Percentiles rank a stretch among this genome's conserved stretches.
Conservation (phyloP, 2,797 vertebrate species). For the Sardinella longiceps region DNA sequence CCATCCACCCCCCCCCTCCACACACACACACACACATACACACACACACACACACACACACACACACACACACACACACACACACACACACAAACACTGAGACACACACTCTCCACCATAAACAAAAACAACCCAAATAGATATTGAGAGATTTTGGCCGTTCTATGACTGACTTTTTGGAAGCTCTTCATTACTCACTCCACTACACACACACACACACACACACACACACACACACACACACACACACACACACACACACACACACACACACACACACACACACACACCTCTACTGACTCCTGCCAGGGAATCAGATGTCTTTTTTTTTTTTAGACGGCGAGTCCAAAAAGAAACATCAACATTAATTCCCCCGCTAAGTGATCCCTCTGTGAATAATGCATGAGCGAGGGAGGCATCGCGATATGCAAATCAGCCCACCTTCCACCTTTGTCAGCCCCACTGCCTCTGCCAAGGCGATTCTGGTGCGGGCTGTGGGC, state of each 20-base stretch:
- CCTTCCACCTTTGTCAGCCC: conserved; percentile 71
- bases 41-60: too few relatives aligned
- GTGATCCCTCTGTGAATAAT: conserved; percentile 75
- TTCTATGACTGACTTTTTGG: conserved; percentile 38
- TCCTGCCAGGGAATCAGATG: conserved; percentile 69
- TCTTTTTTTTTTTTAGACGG: conserved; percentile 64
- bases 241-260: too few relatives aligned
- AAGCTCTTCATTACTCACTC: conserved; percentile 54
- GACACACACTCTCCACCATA: too few relatives aligned
- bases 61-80: too few relatives aligned
- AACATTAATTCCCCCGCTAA: conserved; percentile 76
- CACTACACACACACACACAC: conserved; percentile 50
- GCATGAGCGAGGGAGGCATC: conserved; percentile 64
- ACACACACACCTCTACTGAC: conserved; percentile 64
- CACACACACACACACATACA: too few relatives aligned
- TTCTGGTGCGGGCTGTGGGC: conserved; percentile 46
- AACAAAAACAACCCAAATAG: conserved; percentile 3
- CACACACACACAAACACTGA: too few relatives aligned
- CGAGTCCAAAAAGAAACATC: conserved; percentile 74
- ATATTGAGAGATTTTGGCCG: not conserved
- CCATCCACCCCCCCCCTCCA: not conserved
- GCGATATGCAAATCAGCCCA: conserved; percentile 74
- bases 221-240: too few relatives aligned
- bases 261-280: too few relatives aligned
- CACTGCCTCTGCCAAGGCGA: conserved; percentile 73